Percentiles rank a stretch among this genome's conserved stretches.
phyloP scores from a whole-genome alignment of 2,888 invertebrate species.

The Drosophila monieri region DNA sequence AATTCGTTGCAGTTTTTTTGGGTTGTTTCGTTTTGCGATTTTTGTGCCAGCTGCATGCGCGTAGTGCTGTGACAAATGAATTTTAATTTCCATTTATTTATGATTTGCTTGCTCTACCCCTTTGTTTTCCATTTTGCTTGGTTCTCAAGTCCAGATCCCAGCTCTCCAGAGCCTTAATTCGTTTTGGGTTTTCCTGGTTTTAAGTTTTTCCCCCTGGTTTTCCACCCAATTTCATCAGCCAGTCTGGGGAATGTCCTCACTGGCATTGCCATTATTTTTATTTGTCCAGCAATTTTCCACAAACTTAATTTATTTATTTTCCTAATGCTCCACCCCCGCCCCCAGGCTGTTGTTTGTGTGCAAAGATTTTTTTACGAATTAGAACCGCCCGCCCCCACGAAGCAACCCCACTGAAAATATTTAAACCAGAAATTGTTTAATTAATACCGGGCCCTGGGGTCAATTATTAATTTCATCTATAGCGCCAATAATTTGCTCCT shows the following conservation, averaged over 20 bases:
- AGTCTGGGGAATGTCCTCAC: constrained; percentile 3
- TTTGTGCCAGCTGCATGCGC: constrained; percentile 61
- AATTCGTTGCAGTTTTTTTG: constrained; percentile 11
- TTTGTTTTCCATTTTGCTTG: constrained; percentile 14
- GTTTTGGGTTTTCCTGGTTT: constrained; percentile 26
- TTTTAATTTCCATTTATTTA: constrained; percentile 67
- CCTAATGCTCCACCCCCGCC: constrained; percentile 27
- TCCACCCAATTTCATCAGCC: constrained; percentile 29
- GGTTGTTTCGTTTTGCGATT: constrained; percentile 12
- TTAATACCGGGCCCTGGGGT: constrained; percentile 52
- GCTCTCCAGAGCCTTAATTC: constrained; percentile 30
- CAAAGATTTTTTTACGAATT: constrained; percentile 75
- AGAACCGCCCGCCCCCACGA: constrained; percentile 38
- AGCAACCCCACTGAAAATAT: constrained; percentile 12
- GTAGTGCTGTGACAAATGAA: constrained; percentile 55
- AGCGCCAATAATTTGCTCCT: constrained; percentile 33
- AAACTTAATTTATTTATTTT: constrained; percentile 48
- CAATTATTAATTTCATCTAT: constrained; percentile 49
- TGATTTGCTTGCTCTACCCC: constrained; percentile 66
- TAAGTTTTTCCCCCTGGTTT: constrained; percentile 20
- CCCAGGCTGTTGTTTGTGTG: constrained; percentile 75
- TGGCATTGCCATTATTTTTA: constrained; percentile 37
- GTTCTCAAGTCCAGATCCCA: constrained; percentile 33
- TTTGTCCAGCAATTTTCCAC: constrained; percentile 20
- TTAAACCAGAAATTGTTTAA: constrained; percentile 62